Percentiles rank a stretch among this genome's conserved stretches.
phyloP scores from a whole-genome alignment of 2,113 vertebrate genomes.

The Sterna hirundo region DNA sequence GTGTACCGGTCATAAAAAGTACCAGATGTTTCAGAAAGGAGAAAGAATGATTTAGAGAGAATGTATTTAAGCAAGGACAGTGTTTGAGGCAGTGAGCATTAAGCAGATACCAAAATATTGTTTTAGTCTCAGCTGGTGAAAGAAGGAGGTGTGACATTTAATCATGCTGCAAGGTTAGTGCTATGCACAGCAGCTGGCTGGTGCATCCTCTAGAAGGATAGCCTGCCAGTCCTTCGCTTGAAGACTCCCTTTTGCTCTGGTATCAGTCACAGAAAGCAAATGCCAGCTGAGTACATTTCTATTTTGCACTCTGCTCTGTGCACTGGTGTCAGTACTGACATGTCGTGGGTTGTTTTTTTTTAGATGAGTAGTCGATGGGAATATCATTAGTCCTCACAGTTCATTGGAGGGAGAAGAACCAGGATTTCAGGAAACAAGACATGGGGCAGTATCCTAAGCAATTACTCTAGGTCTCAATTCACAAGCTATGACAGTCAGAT shows the following conservation, averaged over 20 bases:
- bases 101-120: neutral
- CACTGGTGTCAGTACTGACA: neutral
- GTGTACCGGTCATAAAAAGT: neutral
- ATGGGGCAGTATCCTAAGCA: neutral
- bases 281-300: rapidly evolving
- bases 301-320: neutral
- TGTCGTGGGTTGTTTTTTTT: neutral
- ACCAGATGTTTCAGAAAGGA: neutral
- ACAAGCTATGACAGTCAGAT: neutral
- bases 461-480: neutral
- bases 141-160: neutral
- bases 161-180: neutral
- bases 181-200: neutral
- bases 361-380: neutral
- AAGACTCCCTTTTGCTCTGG: neutral
- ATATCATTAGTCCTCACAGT: neutral
- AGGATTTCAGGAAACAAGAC: neutral
- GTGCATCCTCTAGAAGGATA: neutral
- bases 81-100: neutral
- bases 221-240: neutral
- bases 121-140: neutral
- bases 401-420: neutral
- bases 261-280: neutral
- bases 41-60: neutral
- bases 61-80: neutral